phyloP scores from a whole-genome alignment of 2,888 invertebrate species.

The Megalurothrips usitatus region DNA sequence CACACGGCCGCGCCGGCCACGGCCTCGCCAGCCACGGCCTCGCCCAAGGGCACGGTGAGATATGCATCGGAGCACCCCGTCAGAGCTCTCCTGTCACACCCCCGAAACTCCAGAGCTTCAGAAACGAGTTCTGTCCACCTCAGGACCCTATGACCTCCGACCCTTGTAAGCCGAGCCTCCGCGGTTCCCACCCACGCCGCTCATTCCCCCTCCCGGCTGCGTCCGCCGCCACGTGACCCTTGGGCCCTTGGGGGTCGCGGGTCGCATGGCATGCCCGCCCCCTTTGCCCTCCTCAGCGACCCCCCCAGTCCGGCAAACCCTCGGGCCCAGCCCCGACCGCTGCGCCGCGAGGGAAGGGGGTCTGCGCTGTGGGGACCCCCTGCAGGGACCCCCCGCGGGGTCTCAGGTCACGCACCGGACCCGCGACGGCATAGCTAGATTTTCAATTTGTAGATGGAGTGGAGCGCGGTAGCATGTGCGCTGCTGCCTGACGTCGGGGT shows the following conservation, averaged over 20 bases:
- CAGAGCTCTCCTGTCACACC: not conserved
- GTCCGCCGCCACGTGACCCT: not conserved
- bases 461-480: not conserved
- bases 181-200: not conserved
- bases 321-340: not conserved
- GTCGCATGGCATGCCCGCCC: slow-evolving; percentile 1
- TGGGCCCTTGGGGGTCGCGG: slow-evolving; percentile 1
- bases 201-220: not conserved
- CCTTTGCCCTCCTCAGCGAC: not conserved
- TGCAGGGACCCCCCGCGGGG: too few species aligned
- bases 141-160: not conserved
- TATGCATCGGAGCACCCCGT: not conserved
- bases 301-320: not conserved
- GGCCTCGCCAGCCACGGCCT: not conserved
- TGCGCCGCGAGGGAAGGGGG: too few species aligned
- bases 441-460: slow-evolving; percentile 3
- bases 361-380: too few species aligned
- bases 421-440: not conserved
- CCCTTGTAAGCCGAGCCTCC: not conserved
- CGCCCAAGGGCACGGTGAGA: slow-evolving; percentile 6
- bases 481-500: too few species aligned
- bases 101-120: not conserved
- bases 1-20: not conserved
- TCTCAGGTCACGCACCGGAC: not conserved
- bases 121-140: not conserved